Base-by-base conservation (phyloP, 2,113 vertebrate species). In the Tragelaphus imberbis region DNA sequence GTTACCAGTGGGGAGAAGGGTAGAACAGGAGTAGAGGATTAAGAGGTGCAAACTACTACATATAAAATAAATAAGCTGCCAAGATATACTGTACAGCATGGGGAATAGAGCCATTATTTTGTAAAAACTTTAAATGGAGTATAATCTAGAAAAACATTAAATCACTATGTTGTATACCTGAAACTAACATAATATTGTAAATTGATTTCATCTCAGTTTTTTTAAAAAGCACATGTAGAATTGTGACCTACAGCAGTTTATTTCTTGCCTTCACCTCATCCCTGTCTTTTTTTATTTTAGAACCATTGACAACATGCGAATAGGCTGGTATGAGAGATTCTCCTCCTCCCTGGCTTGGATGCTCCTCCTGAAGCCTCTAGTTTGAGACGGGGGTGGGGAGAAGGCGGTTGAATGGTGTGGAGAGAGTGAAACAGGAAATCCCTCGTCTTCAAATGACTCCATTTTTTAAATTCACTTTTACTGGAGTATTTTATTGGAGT, bases 401-500 rank as follows among this genome's bases (percentile, higher is more conserved):
- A 55, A 25, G 23, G 16, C 7, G 40, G 6, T 4, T 36, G 71
- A 90, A 17, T 9, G 7, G 3, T 15, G 0, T 13, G 1, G 30
- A 93, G 36, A n/a, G 7, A 21, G 7, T 86, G 13, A n/a, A 53
- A 53, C 7, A 11, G 2, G 6, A 15, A 40, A 25, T 30, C 40
- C 15, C 16, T 5, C 19, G 8, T 17, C 21, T 23, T 49, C 68
- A 92, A 53, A 30, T 25, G 1, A 1, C 28, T 53, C 68, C 53
- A 75, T 12, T 77, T 77, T 44, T 44, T 44, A 25, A 27, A 77
- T 77, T 77, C 44, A 27, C 23, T 44, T 44, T 44, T 15, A 44
- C 15, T 44, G 40, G 23, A 27, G 3, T 44, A 77, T 77, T 44
- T 44, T 44, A 44, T 44, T 44, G 44, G 44, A 30, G 28, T 30